phyloP scores from a whole-genome alignment of 2,113 vertebrate genomes.

The Balaenoptera acutorostrata region DNA sequence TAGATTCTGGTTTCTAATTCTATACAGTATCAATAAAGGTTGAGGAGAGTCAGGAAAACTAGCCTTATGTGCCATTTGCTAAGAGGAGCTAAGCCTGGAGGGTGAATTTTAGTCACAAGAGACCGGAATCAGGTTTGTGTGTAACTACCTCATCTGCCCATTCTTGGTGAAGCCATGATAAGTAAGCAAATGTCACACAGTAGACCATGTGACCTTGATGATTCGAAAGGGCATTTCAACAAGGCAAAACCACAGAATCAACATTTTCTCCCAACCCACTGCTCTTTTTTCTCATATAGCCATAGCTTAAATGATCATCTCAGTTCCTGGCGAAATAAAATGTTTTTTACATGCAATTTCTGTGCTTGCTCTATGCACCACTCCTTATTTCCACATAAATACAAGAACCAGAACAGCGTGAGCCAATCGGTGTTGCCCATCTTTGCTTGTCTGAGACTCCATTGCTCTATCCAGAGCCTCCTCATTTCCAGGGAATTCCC shows the following conservation, averaged over 20 bases:
- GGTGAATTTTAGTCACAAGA: not conserved
- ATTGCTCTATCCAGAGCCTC: not conserved
- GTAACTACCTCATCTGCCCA: not conserved
- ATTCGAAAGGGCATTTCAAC: not conserved
- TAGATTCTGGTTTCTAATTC: not conserved
- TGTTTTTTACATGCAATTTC: not conserved
- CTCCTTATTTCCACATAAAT: not conserved
- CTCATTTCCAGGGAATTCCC: not conserved
- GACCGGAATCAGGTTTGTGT: not conserved
- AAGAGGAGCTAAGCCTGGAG: not conserved
- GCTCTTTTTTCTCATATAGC: not conserved
- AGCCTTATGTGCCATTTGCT: not conserved
- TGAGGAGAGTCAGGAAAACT: not conserved
- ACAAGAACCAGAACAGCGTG: not conserved
- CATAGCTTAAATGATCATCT: not conserved
- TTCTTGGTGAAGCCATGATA: not conserved
- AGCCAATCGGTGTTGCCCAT: not conserved
- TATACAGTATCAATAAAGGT: not conserved
- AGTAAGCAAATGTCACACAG: not conserved
- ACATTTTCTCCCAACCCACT: not conserved
- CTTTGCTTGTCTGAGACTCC: not conserved
- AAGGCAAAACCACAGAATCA: not conserved
- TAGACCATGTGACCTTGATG: rapidly evolving
- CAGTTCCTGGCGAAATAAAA: not conserved
- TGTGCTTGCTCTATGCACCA: not conserved